Conservation (phyloP, 2,888 invertebrate genomes). For the Bursaphelenchus okinawaensis region DNA sequence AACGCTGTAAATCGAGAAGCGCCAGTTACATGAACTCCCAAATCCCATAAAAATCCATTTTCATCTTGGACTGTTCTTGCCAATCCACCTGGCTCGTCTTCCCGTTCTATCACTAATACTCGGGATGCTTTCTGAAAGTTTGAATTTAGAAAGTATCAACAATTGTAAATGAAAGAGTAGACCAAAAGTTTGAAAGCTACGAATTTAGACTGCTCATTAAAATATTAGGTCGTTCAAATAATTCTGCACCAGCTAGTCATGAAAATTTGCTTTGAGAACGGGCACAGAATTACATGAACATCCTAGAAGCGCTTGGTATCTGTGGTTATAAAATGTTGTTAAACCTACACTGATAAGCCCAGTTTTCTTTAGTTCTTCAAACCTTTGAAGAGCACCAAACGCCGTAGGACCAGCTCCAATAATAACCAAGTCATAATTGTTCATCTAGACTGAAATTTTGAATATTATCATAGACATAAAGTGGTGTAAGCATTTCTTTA, state of each 20-base stretch:
- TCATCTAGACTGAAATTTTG: too few relatives aligned
- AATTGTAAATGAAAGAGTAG: too few relatives aligned
- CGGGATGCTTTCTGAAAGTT: neutral
- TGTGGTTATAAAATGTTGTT: neutral
- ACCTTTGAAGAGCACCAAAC: constrained; percentile 20
- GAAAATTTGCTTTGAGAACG: neutral
- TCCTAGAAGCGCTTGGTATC: constrained; percentile 8
- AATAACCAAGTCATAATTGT: constrained; percentile 16
- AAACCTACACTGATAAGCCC: constrained; percentile 9
- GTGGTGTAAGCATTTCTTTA: too few relatives aligned
- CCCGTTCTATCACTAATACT: constrained; percentile 26
- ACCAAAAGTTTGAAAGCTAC: too few relatives aligned
- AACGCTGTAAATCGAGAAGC: constrained; percentile 11
- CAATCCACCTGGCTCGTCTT: constrained; percentile 30
- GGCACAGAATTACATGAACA: constrained; percentile 1
- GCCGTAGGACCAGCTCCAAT: constrained; percentile 30
- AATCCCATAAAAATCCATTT: constrained; percentile 36
- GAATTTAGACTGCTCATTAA: too few relatives aligned
- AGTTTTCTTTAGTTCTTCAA: constrained; percentile 7
- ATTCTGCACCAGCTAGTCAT: neutral
- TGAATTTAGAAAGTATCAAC: too few relatives aligned
- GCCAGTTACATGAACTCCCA: constrained; percentile 36
- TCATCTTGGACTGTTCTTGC: constrained; percentile 31
- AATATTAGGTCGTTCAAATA: too few relatives aligned
- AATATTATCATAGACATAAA: too few relatives aligned